Percentiles rank a stretch among this genome's conserved stretches.
phyloP scores from a whole-genome alignment of 2,888 invertebrate species.

The Meiosimyza decipiens region DNA sequence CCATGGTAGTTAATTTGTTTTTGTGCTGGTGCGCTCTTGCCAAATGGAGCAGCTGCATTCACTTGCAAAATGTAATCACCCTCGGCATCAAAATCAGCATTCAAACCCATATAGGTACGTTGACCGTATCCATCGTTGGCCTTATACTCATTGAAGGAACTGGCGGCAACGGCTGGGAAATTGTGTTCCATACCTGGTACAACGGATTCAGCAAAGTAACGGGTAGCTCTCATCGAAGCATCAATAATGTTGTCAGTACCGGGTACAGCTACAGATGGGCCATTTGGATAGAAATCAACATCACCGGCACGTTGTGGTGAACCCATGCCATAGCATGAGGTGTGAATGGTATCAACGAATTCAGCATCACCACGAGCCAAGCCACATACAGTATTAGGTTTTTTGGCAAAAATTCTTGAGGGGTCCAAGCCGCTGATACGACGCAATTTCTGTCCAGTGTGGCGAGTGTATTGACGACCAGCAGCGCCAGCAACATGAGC shows the following conservation, averaged over 20 bases:
- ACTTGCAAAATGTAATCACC: constrained; percentile 63
- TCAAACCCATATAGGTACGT: constrained; percentile 62
- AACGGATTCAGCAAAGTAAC: constrained; percentile 64
- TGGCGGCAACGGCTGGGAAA: constrained; percentile 62
- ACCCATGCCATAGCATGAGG: constrained; percentile 59
- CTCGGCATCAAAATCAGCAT: constrained; percentile 53
- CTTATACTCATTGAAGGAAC: constrained; percentile 58
- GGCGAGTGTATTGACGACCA: constrained; percentile 55
- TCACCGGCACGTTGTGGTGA: constrained; percentile 54
- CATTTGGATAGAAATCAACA: constrained; percentile 65
- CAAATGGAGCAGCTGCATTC: constrained; percentile 60
- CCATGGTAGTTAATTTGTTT: constrained; percentile 53
- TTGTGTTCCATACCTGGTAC: constrained; percentile 61
- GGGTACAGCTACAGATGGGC: constrained; percentile 54
- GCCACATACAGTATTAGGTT: constrained; percentile 50
- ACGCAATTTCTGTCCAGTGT: constrained; percentile 58
- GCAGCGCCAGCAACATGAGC: constrained; percentile 64
- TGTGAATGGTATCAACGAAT: constrained; percentile 63
- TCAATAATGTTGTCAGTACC: constrained; percentile 60
- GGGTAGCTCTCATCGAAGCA: constrained; percentile 58
- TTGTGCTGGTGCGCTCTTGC: constrained; percentile 55
- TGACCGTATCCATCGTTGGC: constrained; percentile 56
- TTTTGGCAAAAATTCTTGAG: constrained; percentile 53
- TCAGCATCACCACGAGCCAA: constrained; percentile 63
- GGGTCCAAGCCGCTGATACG: constrained; percentile 64